Conservation (phyloP, 2,797 vertebrate species). For the Eupleurogrammus muticus region DNA sequence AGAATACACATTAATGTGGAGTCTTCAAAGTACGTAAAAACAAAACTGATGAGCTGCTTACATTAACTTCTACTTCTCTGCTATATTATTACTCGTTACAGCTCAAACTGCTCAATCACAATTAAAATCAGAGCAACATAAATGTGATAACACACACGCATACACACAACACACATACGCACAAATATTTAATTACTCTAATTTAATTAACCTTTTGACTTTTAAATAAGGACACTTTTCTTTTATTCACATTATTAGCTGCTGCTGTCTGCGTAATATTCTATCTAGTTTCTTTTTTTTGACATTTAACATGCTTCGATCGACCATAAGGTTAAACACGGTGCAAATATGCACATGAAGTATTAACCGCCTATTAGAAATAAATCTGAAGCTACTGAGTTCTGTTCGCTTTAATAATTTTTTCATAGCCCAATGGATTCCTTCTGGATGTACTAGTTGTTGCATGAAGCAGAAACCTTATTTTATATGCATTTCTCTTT, state of each 20-base stretch:
- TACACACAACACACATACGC: neutral
- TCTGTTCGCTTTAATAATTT: neutral
- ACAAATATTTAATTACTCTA: neutral
- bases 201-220: neutral
- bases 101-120: neutral
- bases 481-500: neutral
- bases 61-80: neutral
- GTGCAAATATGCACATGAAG: neutral
- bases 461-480: neutral
- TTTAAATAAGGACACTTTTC: neutral
- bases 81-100: too few relatives aligned
- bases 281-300: neutral
- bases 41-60: too few relatives aligned
- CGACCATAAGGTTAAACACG: neutral
- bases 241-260: too few relatives aligned
- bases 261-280: slow-evolving; percentile 3
- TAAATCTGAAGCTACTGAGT: neutral
- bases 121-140: neutral
- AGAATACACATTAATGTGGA: too few relatives aligned
- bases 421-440: neutral
- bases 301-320: neutral
- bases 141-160: neutral
- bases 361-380: neutral
- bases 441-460: neutral
- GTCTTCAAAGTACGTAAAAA: too few relatives aligned